Evolutionary conservation across 2,888 invertebrate species (phyloP).

Genomic region (Thymelicus sylvestris): DNA sequence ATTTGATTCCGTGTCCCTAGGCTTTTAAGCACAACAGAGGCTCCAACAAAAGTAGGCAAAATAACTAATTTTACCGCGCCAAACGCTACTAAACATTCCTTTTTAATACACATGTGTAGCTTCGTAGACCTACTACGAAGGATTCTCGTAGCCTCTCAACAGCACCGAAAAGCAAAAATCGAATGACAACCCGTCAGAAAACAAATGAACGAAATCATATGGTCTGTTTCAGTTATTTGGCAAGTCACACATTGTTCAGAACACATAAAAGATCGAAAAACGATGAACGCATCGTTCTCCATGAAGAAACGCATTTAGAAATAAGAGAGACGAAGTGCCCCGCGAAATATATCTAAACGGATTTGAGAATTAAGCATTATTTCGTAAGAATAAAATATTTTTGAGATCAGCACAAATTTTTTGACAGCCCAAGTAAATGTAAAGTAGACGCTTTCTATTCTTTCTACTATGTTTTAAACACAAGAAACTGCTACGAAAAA

Average conservation of each 20-base stretch:
- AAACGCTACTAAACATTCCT: too few relatives aligned
- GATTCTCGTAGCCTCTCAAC: constrained; percentile 10
- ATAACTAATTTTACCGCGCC: too few relatives aligned
- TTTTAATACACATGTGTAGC: neutral
- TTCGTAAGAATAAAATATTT: constrained; percentile 46
- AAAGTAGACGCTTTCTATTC: constrained; percentile 53
- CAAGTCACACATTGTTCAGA: constrained; percentile 74
- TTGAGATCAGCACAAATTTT: constrained; percentile 48
- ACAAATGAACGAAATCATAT: constrained; percentile 82
- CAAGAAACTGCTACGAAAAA: constrained; percentile 33
- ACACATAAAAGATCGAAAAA: constrained; percentile 65
- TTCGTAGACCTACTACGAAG: constrained; percentile 23
- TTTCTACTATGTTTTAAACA: constrained; percentile 66
- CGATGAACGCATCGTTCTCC: constrained; percentile 61
- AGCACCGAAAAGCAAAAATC: constrained; percentile 61
- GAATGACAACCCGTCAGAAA: constrained; percentile 67
- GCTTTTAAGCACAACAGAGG: too few relatives aligned
- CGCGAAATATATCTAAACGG: constrained; percentile 57
- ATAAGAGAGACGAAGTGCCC: constrained; percentile 61
- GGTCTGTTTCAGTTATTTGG: constrained; percentile 77
- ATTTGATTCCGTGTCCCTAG: too few relatives aligned
- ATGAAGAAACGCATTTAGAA: constrained; percentile 63
- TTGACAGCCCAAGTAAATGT: constrained; percentile 59
- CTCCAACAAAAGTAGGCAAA: too few relatives aligned
- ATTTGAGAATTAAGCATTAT: constrained; percentile 54